These are phyloP conservation scores for Heliconius ethilla DNA, from an alignment of 2,888 invertebrate genomes.

Conservation along the genomic window DNA sequence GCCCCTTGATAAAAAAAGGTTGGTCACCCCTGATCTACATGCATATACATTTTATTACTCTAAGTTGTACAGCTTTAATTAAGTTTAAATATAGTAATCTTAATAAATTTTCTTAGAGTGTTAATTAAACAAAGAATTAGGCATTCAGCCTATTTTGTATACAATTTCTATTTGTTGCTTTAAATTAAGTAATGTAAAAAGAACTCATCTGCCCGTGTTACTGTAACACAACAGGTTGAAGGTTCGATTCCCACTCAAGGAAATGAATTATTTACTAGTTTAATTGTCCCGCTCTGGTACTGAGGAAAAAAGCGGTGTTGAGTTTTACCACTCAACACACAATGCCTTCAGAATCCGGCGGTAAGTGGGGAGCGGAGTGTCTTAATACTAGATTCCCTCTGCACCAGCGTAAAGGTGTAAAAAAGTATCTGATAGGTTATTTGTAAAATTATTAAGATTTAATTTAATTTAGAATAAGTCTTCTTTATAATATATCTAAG, in stretches of 20 bases:
- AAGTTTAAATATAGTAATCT: neutral
- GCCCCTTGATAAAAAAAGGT: too few relatives aligned
- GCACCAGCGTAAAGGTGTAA: neutral
- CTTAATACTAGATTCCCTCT: too few relatives aligned
- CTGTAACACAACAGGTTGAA: too few relatives aligned
- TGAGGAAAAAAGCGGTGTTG: too few relatives aligned
- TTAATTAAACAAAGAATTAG: neutral
- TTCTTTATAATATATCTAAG: neutral
- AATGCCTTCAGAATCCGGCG: too few relatives aligned
- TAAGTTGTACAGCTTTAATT: conserved; percentile 11
- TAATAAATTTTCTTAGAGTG: neutral
- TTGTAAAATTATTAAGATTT: neutral
- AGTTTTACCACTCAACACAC: too few relatives aligned
- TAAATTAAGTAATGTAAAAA: neutral
- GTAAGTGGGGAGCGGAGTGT: too few relatives aligned
- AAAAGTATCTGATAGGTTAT: neutral
- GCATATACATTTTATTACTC: neutral
- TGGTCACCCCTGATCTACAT: too few relatives aligned
- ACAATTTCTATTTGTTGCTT: neutral
- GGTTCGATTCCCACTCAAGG: too few relatives aligned
- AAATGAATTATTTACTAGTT: too few relatives aligned
- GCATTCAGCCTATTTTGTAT: neutral
- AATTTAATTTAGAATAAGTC: neutral
- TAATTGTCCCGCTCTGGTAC: too few relatives aligned
- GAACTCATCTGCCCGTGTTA: neutral